phyloP scores from a whole-genome alignment of 2,797 vertebrate species.

The Avahi laniger region DNA sequence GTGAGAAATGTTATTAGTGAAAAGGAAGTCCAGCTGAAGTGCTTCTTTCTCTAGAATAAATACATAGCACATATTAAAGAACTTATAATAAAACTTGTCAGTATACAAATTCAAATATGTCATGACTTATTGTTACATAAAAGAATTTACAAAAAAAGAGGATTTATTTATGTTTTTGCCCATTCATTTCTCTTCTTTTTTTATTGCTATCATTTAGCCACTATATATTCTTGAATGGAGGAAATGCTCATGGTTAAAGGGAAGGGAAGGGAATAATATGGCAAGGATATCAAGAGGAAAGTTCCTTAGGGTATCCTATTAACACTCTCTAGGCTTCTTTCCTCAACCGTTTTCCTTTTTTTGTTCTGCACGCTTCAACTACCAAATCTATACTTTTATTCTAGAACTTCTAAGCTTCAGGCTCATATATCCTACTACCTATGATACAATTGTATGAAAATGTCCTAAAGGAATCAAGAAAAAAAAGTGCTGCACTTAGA shows the following conservation, averaged over 20 bases:
- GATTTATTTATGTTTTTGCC: background rate
- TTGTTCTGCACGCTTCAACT: background rate
- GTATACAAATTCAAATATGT: background rate
- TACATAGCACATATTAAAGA: background rate
- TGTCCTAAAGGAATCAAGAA: background rate
- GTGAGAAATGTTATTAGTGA: conserved; percentile 15
- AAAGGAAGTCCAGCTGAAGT: background rate
- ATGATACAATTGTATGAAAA: background rate
- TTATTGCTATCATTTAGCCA: background rate
- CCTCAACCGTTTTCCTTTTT: background rate
- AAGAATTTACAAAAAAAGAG: background rate
- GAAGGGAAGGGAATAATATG: background rate
- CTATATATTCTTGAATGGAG: background rate
- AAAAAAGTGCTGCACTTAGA: background rate
- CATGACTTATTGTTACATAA: background rate
- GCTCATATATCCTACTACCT: background rate
- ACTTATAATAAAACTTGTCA: background rate
- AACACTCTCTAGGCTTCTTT: background rate
- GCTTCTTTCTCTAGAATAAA: background rate
- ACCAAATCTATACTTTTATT: background rate
- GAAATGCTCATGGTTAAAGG: background rate
- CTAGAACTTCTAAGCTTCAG: background rate
- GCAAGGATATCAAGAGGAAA: background rate
- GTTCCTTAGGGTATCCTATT: background rate
- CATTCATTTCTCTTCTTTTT: background rate